Evolutionary conservation across 2,113 vertebrate genomes (phyloP).

Genomic region (Triplophysa siluroides): DNA sequence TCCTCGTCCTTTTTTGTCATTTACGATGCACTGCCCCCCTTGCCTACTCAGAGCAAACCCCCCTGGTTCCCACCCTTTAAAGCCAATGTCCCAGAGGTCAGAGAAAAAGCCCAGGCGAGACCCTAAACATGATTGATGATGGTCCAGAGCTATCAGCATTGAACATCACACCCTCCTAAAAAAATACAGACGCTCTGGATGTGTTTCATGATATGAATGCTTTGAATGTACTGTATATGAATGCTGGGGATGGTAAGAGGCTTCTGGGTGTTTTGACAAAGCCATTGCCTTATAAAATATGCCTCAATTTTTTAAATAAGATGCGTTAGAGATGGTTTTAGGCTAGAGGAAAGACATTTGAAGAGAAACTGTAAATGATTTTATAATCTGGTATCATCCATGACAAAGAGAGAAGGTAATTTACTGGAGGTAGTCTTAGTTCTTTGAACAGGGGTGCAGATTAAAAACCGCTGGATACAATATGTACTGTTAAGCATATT

Average conservation of each 20-base stretch:
- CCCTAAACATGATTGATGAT: conserved; percentile 17
- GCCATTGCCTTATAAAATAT: neutral
- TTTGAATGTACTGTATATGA: neutral
- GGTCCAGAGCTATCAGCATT: conserved; percentile 19
- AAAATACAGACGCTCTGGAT: neutral
- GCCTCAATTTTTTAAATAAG: no score
- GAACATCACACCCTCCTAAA: conserved; percentile 19
- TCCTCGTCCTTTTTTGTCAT: no score
- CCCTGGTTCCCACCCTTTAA: neutral
- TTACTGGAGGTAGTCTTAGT: neutral
- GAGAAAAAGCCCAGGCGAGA: conserved; percentile 18
- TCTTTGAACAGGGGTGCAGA: conserved; percentile 1
- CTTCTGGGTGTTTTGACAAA: neutral
- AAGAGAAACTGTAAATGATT: neutral
- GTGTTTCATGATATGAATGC: neutral
- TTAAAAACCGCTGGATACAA: neutral
- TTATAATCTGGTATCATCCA: neutral
- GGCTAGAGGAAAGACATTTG: neutral
- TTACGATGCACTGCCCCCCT: no score
- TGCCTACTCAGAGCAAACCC: no score
- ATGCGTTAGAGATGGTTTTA: neutral
- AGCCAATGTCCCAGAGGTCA: conserved; percentile 12
- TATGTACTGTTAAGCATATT: neutral
- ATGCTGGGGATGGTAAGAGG: neutral
- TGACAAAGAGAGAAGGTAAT: neutral